Percentiles rank a stretch among this genome's conserved stretches.
Conservation (phyloP, 2,888 invertebrate genomes). For the Callosobruchus maculatus region DNA sequence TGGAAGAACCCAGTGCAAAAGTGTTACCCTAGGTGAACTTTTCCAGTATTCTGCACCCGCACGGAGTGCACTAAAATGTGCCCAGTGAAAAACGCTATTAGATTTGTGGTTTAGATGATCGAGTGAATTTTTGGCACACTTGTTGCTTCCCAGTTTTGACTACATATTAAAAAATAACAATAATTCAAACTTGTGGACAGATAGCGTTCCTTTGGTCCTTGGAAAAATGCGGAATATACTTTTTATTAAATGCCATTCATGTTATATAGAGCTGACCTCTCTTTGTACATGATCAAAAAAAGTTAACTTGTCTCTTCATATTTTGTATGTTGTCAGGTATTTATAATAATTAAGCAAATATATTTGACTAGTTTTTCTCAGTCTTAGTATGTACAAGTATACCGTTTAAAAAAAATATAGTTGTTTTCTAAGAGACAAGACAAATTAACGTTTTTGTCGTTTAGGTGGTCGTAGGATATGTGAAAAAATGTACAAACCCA, state of each 20-base stretch:
- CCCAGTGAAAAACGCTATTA: too few relatives aligned
- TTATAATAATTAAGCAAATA: background rate
- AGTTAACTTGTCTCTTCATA: background rate
- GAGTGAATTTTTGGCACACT: background rate
- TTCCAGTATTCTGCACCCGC: too few relatives aligned
- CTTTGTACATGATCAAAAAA: background rate
- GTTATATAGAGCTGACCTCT: background rate
- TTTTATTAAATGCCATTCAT: background rate
- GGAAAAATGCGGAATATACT: background rate
- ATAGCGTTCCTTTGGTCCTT: background rate
- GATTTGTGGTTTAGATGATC: background rate
- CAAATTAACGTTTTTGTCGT: conserved; percentile 22
- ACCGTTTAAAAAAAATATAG: conserved; percentile 14
- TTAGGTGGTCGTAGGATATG: conserved; percentile 16
- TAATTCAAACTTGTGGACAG: background rate
- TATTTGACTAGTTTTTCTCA: conserved; percentile 20
- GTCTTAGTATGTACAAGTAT: conserved; percentile 15
- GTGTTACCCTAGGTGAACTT: too few relatives aligned
- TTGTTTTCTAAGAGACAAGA: conserved; percentile 11
- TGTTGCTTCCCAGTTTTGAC: background rate
- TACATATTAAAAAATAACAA: background rate
- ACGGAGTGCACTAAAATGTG: too few relatives aligned
- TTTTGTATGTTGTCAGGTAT: background rate
- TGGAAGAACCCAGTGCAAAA: too few relatives aligned
- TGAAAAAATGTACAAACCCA: conserved; percentile 18